phyloP scores from a whole-genome alignment of 2,113 vertebrate species.

The Cheilinus undulatus region DNA sequence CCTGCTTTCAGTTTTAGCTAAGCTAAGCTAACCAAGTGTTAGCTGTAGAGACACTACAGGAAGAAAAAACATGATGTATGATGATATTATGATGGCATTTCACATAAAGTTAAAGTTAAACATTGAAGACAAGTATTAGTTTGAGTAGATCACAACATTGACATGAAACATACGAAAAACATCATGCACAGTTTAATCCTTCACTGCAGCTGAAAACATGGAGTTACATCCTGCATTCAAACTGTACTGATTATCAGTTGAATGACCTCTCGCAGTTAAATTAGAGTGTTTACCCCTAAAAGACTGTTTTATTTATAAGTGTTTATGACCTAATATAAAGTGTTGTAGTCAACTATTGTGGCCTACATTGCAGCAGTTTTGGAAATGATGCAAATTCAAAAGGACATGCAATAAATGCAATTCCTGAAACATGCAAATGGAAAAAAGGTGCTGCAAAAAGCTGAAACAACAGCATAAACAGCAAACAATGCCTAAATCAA shows the following conservation, averaged over 20 bases:
- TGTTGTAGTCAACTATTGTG: too few relatives aligned
- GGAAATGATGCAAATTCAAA: too few relatives aligned
- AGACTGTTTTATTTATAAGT: too few relatives aligned
- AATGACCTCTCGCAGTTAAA: neutral
- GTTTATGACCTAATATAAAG: too few relatives aligned
- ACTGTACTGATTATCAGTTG: neutral
- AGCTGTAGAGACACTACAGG: neutral
- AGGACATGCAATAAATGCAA: too few relatives aligned
- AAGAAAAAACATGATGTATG: neutral
- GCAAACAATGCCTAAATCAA: too few relatives aligned
- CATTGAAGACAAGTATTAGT: neutral
- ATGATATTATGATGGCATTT: too few relatives aligned
- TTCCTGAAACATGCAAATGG: too few relatives aligned
- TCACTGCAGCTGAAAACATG: neutral
- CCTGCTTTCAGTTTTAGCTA: neutral
- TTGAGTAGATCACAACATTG: neutral
- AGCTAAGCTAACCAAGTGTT: neutral
- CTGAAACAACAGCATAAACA: too few relatives aligned
- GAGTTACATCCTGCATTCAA: conserved; percentile 10
- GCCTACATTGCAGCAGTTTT: too few relatives aligned
- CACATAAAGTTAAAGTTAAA: neutral
- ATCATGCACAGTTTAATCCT: conserved; percentile 8
- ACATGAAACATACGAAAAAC: neutral
- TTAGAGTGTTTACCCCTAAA: too few relatives aligned
- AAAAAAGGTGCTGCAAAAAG: too few relatives aligned